These are phyloP conservation scores for Lophius piscatorius DNA, from an alignment of 2,113 vertebrate species.

Conservation along the genomic window DNA sequence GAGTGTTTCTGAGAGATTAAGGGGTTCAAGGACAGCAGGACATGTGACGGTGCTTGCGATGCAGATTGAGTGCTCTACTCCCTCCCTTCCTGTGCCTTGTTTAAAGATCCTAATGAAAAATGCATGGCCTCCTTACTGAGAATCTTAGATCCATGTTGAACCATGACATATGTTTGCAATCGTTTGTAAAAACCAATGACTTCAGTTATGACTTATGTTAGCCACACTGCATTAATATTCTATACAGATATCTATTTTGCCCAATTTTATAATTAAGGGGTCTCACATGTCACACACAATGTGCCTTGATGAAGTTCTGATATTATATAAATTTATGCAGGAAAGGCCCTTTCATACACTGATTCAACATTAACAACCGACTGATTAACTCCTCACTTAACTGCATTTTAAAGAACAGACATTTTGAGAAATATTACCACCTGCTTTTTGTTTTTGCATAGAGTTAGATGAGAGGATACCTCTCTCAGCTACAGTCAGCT, in stretches of 20 bases:
- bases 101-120: conserved; percentile 75
- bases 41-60: conserved; percentile 72
- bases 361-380: conserved; percentile 12
- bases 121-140: conserved; percentile 76
- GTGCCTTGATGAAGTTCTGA: conserved; percentile 74
- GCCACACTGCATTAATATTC: conserved; percentile 34
- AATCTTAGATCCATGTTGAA: conserved; percentile 57
- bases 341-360: conserved; percentile 21
- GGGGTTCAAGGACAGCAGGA: conserved; percentile 59
- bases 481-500: too few relatives aligned
- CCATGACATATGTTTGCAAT: conserved; percentile 48
- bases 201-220: conserved; percentile 39
- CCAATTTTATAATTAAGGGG: conserved; percentile 52
- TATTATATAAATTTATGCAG: conserved; percentile 43
- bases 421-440: background rate
- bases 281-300: conserved; percentile 46
- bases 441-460: background rate
- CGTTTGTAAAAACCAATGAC: conserved; percentile 52
- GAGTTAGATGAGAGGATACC: background rate
- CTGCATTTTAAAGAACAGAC: background rate
- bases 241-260: conserved; percentile 43
- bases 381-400: background rate
- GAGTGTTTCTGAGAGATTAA: conserved; percentile 54
- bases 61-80: conserved; percentile 72
- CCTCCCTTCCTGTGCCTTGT: conserved; percentile 82